Evolutionary conservation across 2,113 vertebrate species (phyloP), one percentile per base, ranked within the genome.

Genomic region (Erinaceus europaeus): DNA sequence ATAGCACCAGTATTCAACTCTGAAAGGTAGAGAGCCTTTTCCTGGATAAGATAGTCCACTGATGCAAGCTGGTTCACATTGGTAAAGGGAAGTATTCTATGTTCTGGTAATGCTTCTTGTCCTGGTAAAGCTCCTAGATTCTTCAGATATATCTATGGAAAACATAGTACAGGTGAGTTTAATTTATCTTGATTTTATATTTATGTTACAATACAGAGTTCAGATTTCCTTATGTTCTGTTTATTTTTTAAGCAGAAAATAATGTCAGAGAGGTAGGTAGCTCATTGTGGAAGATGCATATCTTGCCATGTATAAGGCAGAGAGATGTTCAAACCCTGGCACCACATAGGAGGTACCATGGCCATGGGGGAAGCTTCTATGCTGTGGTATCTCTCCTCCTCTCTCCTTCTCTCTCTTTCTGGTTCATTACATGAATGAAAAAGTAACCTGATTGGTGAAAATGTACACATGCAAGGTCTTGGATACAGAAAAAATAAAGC

Each of bases 81-180:
- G 6, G 96, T 95, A 38, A 99, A 95, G 34, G 95, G 89, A 78
- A 98, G 89, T 1, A 88, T 76, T 4, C 46, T 53, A 72, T 97
- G 96, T 0, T 80, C 95, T 1, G 98, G 98, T 88, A 98, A 96
- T 20, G 90, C 93, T 59, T 96, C 96, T 53, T 97, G 95, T 21
- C 94, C 92, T 10, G 93, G n/a, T 0, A 82, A 84, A 1, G 88
- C 13, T 0, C 88, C 96, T 46, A 99, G 91, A 40, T 97, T 97
- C 85, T 96, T 94, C 92, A 98, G 92, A 80, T 98, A 98, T 71
- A 99, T 96, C 98, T 99, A 34, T 5, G 82, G 62, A 9, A 64
- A 68, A 3, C 11, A 36, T 82, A 11, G 10, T 14, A 88, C 40
- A 53, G 9, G 34, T 23, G 27, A 71, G 25, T 42, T 21, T 36